Percentiles rank a stretch among this genome's conserved stretches.
Evolutionary conservation across 2,113 vertebrate species (phyloP).

Genomic region (Carassius carassius): DNA sequence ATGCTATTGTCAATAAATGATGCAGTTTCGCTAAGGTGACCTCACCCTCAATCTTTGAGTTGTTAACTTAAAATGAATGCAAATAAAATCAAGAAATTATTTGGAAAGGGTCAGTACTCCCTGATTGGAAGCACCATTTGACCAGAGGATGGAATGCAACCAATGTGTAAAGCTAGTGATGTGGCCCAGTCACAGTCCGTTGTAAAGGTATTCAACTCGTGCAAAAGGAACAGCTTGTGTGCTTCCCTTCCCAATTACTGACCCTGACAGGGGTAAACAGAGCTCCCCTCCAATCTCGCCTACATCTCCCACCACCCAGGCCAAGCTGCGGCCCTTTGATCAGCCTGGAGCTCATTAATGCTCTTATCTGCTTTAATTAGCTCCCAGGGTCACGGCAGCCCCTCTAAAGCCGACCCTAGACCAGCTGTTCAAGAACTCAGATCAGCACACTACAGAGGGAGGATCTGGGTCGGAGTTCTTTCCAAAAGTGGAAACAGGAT

Average conservation of each 20-base stretch:
- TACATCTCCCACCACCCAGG: constrained; percentile 12
- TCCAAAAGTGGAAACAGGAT: constrained; percentile 16
- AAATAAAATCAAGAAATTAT: background rate
- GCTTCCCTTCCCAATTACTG: constrained; percentile 53
- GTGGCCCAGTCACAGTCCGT: background rate
- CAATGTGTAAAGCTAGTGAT: background rate
- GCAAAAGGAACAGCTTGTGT: constrained; percentile 52
- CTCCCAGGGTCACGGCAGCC: constrained; percentile 54
- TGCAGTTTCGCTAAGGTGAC: too few species aligned
- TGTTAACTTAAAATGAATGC: too few species aligned
- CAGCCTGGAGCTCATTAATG: constrained; percentile 57
- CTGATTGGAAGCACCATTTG: constrained; percentile 10
- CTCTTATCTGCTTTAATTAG: constrained; percentile 65
- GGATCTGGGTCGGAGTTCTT: constrained; percentile 5
- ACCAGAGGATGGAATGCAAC: constrained; percentile 15
- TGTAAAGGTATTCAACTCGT: constrained; percentile 45
- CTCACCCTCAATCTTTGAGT: too few species aligned
- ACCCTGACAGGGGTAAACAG: constrained; percentile 57
- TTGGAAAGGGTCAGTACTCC: background rate
- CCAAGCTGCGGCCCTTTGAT: constrained; percentile 56
- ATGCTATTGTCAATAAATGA: too few species aligned
- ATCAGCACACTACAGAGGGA: constrained; percentile 23
- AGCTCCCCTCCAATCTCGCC: constrained; percentile 25
- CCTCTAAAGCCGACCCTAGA: constrained; percentile 45
- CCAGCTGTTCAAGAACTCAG: constrained; percentile 48